A percentile compares a stretch with the other conserved stretches of the same genome.
Evolutionary conservation across 2,888 invertebrate genomes (phyloP).

Genomic region (Empis stercorea): DNA sequence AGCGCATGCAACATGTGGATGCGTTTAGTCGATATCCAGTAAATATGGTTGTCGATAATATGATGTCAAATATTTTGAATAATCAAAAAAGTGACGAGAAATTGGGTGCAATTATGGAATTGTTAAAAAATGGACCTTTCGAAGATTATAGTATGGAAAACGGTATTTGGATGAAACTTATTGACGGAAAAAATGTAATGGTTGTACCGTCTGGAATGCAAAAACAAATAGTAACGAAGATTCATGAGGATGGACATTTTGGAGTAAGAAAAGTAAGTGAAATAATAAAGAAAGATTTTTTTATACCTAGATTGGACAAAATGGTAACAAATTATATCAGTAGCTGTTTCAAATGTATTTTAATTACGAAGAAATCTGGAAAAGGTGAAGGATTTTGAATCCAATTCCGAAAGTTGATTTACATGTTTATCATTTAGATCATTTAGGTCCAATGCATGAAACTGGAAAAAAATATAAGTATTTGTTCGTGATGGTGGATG

Average conservation of each 20-base stretch:
- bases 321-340: slow-evolving; percentile 4
- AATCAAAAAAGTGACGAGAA: slow-evolving; percentile 9
- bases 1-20: slow-evolving; percentile 13
- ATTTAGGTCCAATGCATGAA: slow-evolving; percentile 6
- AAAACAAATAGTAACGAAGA: slow-evolving; percentile 6
- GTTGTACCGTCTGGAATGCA: slow-evolving; percentile 10
- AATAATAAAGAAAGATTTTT: slow-evolving; percentile 9
- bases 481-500: slow-evolving; percentile 9
- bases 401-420: slow-evolving; percentile 11
- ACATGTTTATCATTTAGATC: slow-evolving; percentile 7
- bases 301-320: slow-evolving; percentile 5
- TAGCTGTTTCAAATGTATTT: slow-evolving; percentile 12
- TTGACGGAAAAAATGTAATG: slow-evolving; percentile 5
- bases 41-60: slow-evolving; percentile 7
- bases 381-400: slow-evolving; percentile 7
- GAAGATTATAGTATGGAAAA: slow-evolving; percentile 11
- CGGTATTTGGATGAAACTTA: slow-evolving; percentile 6
- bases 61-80: slow-evolving; percentile 6
- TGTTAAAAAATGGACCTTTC: slow-evolving; percentile 6
- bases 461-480: slow-evolving; percentile 10
- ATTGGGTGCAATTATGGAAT: slow-evolving; percentile 7
- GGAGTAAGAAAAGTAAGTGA: slow-evolving; percentile 9
- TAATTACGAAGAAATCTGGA: slow-evolving; percentile 9
- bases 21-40: slow-evolving; percentile 10
- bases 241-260: slow-evolving; percentile 10